Percentiles rank a stretch among this genome's conserved stretches.
Evolutionary conservation across 2,797 vertebrate species (phyloP).

Genomic region (Chelon auratus): DNA sequence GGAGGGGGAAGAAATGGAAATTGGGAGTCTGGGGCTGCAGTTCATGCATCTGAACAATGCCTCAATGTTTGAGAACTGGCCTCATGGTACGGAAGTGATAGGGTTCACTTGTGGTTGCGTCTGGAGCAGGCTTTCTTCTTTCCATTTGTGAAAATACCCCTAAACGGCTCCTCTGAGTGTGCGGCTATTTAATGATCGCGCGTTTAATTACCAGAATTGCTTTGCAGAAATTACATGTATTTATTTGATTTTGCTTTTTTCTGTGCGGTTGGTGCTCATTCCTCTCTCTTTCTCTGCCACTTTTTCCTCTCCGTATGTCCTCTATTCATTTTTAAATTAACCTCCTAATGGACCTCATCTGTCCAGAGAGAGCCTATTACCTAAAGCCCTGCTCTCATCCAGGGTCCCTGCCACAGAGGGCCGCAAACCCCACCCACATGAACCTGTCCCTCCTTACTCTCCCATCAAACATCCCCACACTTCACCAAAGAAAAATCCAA

Average conservation of each 20-base stretch:
- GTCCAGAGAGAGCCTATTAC: conserved; percentile 88
- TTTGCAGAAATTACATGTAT: conserved; percentile 32
- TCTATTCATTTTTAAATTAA: conserved; percentile 88
- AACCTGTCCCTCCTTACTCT: conserved; percentile 56
- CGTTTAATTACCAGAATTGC: conserved; percentile 37
- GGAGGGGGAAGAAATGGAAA: conserved; percentile 78
- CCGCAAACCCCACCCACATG: conserved; percentile 68
- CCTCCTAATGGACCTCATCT: conserved; percentile 90
- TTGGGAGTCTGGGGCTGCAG: conserved; percentile 80
- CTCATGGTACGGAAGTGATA: conserved; percentile 67
- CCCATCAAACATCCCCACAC: conserved; percentile 64
- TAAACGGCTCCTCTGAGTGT: conserved; percentile 25
- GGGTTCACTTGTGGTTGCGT: conserved; percentile 59
- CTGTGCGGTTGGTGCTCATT: conserved; percentile 19
- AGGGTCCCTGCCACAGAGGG: conserved; percentile 67
- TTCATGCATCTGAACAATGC: conserved; percentile 86
- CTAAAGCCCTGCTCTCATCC: conserved; percentile 83
- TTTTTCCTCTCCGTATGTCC: conserved; percentile 60
- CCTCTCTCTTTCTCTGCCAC: conserved; percentile 35
- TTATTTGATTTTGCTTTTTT: conserved; percentile 17
- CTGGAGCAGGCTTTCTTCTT: conserved; percentile 48
- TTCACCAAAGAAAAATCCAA: conserved; percentile 77
- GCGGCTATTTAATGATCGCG: conserved; percentile 31
- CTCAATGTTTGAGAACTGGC: conserved; percentile 82
- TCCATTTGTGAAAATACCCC: conserved; percentile 36